Evolutionary conservation across 2,888 invertebrate genomes (phyloP).

Genomic region (Anarsia innoxiella): DNA sequence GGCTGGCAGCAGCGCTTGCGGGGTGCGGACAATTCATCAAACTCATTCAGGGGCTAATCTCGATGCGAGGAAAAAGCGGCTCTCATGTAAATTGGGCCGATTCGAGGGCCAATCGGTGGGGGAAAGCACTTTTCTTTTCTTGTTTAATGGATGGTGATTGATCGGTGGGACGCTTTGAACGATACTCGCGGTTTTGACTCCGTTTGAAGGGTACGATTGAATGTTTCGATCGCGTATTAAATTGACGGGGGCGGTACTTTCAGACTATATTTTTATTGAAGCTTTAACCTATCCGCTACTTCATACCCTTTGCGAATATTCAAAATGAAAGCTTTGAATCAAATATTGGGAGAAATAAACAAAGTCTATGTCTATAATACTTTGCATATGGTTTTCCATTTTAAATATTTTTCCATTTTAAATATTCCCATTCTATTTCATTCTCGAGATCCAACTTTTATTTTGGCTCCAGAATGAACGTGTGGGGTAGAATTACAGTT

Average conservation of each 20-base stretch:
- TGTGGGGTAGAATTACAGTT: slow-evolving; percentile 68
- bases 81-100: slow-evolving; percentile 75
- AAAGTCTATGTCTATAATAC: too few species aligned
- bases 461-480: too few species aligned
- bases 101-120: slow-evolving; percentile 71
- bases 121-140: slow-evolving; percentile 74
- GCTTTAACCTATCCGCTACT: too few species aligned
- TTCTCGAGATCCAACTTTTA: too few species aligned
- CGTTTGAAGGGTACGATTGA: slow-evolving; percentile 56
- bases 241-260: slow-evolving; percentile 23
- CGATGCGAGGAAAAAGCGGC: slow-evolving; percentile 74
- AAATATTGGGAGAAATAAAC: too few species aligned
- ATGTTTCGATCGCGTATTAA: slow-evolving; percentile 38
- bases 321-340: too few species aligned
- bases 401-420: too few species aligned
- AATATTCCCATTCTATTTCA: too few species aligned
- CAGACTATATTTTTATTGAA: too few species aligned
- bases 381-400: too few species aligned
- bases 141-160: slow-evolving; percentile 76
- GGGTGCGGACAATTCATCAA: slow-evolving; percentile 71
- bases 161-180: slow-evolving; percentile 61
- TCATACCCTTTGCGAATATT: too few species aligned
- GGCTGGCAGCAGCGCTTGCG: slow-evolving; percentile 41
- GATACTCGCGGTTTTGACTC: slow-evolving; percentile 71
- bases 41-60: slow-evolving; percentile 74